Percentiles rank a stretch among this genome's conserved stretches.
phyloP scores from a whole-genome alignment of 2,797 vertebrate genomes.

The Peromyscus eremicus region DNA sequence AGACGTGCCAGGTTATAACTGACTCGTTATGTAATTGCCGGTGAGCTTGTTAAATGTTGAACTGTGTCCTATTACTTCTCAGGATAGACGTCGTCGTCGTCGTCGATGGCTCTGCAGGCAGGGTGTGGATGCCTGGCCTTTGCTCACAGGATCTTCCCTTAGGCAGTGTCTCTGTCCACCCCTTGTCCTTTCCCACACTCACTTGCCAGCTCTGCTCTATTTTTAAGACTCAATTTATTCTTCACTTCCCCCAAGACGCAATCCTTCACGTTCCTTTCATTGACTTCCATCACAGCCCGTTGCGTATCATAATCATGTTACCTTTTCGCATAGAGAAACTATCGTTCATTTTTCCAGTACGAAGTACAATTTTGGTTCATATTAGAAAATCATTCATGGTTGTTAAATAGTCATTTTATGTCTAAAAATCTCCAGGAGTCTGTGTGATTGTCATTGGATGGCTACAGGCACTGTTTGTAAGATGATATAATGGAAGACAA shows the following conservation, averaged over 20 bases:
- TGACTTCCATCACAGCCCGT: not conserved
- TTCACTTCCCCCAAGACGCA: not conserved
- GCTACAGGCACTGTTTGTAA: not conserved
- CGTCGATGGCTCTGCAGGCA: not conserved
- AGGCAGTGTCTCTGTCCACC: not conserved
- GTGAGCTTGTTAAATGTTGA: not conserved
- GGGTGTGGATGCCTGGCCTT: not conserved
- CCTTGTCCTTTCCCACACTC: not conserved
- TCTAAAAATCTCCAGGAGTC: slow-evolving; percentile 3
- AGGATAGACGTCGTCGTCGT: not conserved
- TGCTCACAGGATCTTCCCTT: not conserved
- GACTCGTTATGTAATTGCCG: not conserved
- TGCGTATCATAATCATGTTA: not conserved
- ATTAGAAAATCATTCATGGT: slow-evolving; percentile 1
- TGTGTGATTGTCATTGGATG: not conserved
- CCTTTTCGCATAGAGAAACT: not conserved
- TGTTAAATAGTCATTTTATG: not conserved
- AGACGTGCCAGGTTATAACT: not conserved
- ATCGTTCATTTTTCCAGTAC: not conserved
- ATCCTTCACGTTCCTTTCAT: not conserved
- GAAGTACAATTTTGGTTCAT: not conserved
- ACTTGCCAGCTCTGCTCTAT: not conserved
- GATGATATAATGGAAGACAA: not conserved
- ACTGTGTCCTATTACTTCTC: not conserved
- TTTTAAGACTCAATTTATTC: not conserved